Evolutionary conservation across 2,797 vertebrate genomes (phyloP).

Genomic region (Tragopan temminckii): DNA sequence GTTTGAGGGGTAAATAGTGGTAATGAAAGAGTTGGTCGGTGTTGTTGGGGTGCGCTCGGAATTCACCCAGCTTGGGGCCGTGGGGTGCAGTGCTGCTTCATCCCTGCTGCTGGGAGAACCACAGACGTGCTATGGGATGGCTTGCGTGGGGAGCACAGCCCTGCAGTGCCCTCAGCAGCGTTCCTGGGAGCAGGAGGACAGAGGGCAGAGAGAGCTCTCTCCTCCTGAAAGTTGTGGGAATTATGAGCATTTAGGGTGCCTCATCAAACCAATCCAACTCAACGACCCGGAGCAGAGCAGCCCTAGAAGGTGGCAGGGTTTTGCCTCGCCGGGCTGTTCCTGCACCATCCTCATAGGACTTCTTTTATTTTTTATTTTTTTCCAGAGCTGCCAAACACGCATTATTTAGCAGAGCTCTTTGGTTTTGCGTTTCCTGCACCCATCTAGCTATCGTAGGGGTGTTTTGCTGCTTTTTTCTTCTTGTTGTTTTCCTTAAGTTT

Average conservation of each 20-base stretch:
- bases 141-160: no score
- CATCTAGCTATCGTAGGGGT: neutral
- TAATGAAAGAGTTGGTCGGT: neutral
- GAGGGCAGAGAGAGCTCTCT: neutral
- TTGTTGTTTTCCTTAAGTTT: neutral
- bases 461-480: neutral
- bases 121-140: neutral
- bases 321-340: neutral
- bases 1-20: neutral
- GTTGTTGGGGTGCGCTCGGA: neutral
- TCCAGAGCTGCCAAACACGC: neutral
- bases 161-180: neutral
- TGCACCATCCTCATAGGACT: neutral
- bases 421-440: conserved; percentile 10
- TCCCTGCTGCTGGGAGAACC: conserved; percentile 48
- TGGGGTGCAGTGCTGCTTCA: neutral
- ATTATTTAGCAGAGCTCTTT: neutral
- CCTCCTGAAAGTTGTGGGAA: conserved; percentile 43
- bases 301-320: neutral
- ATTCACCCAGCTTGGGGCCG: conserved; percentile 22
- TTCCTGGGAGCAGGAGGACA: neutral
- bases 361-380: neutral
- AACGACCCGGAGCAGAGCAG: neutral
- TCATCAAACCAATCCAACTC: conserved; percentile 45
- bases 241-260: conserved; percentile 24